Evolutionary conservation across 2,797 vertebrate genomes (phyloP).

Genomic region (Sebastes ruberrimus): DNA sequence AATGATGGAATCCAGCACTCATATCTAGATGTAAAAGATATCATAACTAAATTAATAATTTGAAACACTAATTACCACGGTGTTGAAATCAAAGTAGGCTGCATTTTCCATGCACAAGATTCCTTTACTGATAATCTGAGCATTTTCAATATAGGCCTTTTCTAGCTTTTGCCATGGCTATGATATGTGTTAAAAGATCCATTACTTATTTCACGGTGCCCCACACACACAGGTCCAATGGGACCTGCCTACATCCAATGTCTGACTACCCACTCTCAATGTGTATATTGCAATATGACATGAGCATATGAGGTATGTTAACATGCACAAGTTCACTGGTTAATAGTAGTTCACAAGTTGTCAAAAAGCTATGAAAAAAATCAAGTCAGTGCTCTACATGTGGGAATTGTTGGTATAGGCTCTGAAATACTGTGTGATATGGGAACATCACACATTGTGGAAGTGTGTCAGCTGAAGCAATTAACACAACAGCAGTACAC

Average conservation of each 20-base stretch:
- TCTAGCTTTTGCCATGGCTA: neutral
- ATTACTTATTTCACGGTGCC: neutral
- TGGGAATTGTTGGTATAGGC: neutral
- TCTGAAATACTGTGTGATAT: neutral
- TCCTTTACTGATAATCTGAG: neutral
- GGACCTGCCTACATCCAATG: neutral
- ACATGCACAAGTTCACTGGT: neutral
- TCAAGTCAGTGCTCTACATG: neutral
- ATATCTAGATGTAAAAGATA: neutral
- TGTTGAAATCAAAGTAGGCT: neutral
- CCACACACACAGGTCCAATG: neutral
- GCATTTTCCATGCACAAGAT: conserved; percentile 3
- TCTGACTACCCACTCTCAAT: neutral
- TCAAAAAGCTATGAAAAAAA: neutral
- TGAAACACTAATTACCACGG: neutral
- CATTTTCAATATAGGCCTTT: neutral
- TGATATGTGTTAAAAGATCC: neutral
- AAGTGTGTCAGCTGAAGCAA: conserved; percentile 1
- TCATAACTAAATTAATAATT: conserved; percentile 7
- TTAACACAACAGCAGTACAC: neutral
- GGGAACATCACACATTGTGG: neutral
- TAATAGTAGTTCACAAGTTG: neutral
- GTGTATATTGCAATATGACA: neutral
- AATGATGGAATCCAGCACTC: neutral
- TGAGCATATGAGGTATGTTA: neutral